Base-by-base conservation (phyloP, 1,140 invertebrate genomes). In the Sarcophaga bullata region DNA sequence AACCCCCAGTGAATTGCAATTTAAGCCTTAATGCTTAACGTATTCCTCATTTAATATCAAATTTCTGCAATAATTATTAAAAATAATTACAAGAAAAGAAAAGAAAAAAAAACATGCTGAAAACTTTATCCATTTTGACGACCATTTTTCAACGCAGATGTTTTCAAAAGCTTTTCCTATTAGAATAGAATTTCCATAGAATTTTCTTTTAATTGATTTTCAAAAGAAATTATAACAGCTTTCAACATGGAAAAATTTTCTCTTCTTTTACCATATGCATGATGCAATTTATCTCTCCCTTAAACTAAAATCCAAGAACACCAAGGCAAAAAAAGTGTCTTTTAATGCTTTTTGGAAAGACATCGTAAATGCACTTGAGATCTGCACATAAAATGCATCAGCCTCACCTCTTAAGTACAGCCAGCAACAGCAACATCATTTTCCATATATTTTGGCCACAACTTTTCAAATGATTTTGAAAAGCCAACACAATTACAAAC, bases 121-220 rank as follows among this genome's bases (percentile, higher is more conserved):
- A 78, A 52, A 50, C 48, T 76, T 76, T 76, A 4, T 10, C 17
- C 73, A 47, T 75, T 75, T 46, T 47, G 50, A 9, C 52, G 75
- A 11, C 49, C 25, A 19, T 50, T 78, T 76, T 49, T 50, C 7
- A 17, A 76, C 73, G 17, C 73, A 76, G 73, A 76, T 76, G 73
- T 76, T 50, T 17, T 15, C 49, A 76, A 76, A 17, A 76, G 73
- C 73, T 49, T 48, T 76, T 50, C 11, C 15, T 76, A 47, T 75
- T 75, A 47, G 46, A 75, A 47, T 75, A 47, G 46, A 75, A 47
- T 47, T 75, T 75, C 11, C 46, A 75, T 47, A 75, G 73, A 75
- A 47, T 75, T 78, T 50, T 78, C 19, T 78, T 50, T 48, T 78
- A 78, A 78, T 78, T 78, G 75, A 78, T 78, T 78, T 78, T 76